Evolutionary conservation across 2,888 invertebrate genomes (phyloP), one percentile per base, ranked within the genome.

Genomic region (Orthosia cruda): DNA sequence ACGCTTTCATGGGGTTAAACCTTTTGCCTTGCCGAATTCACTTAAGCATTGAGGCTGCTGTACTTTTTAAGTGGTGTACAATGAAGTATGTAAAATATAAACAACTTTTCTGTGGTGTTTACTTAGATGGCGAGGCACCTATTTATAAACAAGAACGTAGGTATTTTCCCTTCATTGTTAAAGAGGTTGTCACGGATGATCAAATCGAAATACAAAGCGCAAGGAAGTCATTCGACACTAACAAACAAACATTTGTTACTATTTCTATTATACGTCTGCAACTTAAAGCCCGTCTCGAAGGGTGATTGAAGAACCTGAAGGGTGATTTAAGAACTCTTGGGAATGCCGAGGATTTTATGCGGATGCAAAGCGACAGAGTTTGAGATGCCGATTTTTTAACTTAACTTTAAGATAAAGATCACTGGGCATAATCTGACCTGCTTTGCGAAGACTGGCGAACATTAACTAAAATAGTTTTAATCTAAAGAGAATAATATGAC

Each of bases 301-400:
- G 50, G 65, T 40, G 13, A 47, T 55, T 45, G 40, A 49, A 40
- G 58, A 52, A 57, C 18, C 26, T 57, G 23, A 55, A 45, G 54
- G 50, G 65, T 32, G 13, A 50, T 65, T 54, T 13, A 50, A 45
- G 59, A 45, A 13, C 18, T 58, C 40, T 58, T 32, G 23, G 20
- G 18, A 62, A 13, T 45, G 13, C 20, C 26, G 26, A 59, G 47
- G 52, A 47, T 80, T 65, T 74, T 61, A 55, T 20, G 49, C 26
- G 13, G 16, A 54, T 26, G 64, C 50, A 57, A 58, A 77, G 45
- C n/a, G 32, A 67, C 55, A 50, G 20, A 45, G 15, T 47, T 13
- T 4, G 47, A 32, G 32, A 52, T n/a, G 4, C 4, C 47, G 16
- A 77, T 40, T 74, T 49, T 32, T 67, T 4, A 9, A 54, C 13